phyloP scores from a whole-genome alignment of 2,888 invertebrate species.

The Aporophyla lueneburgensis region DNA sequence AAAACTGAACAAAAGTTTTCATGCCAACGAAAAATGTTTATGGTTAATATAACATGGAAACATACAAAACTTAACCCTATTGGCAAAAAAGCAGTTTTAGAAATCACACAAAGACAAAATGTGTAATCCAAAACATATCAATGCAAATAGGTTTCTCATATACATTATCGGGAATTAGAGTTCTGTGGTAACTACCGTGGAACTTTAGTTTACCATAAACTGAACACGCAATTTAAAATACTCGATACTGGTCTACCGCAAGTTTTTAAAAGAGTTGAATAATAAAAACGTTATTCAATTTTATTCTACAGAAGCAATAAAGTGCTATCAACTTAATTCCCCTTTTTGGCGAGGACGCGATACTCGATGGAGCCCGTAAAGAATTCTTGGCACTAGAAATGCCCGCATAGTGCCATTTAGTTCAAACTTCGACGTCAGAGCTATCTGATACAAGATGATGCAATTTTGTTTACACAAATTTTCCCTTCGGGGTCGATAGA shows the following conservation, averaged over 20 bases:
- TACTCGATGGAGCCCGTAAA: conserved; percentile 37
- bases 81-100: not conserved
- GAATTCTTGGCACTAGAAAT: conserved; percentile 51
- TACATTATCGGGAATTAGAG: not conserved
- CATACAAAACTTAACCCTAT: too few relatives aligned
- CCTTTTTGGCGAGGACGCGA: conserved; percentile 40
- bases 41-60: not conserved
- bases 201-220: not conserved
- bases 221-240: not conserved
- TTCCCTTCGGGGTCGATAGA: too few relatives aligned
- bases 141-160: not conserved
- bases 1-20: too few relatives aligned
- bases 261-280: conserved; percentile 21
- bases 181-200: not conserved
- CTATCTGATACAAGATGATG: conserved; percentile 1
- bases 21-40: too few relatives aligned
- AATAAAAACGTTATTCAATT: conserved; percentile 41
- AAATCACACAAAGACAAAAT: not conserved
- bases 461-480: conserved; percentile 4
- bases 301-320: conserved; percentile 29
- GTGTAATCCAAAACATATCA: not conserved
- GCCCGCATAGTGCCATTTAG: conserved; percentile 37
- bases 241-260: not conserved
- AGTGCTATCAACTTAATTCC: conserved; percentile 40
- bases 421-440: conserved; percentile 17